Evolutionary conservation across 2,113 vertebrate genomes (phyloP), one percentile per base, ranked within the genome.

Genomic region (Petroica traversi): DNA sequence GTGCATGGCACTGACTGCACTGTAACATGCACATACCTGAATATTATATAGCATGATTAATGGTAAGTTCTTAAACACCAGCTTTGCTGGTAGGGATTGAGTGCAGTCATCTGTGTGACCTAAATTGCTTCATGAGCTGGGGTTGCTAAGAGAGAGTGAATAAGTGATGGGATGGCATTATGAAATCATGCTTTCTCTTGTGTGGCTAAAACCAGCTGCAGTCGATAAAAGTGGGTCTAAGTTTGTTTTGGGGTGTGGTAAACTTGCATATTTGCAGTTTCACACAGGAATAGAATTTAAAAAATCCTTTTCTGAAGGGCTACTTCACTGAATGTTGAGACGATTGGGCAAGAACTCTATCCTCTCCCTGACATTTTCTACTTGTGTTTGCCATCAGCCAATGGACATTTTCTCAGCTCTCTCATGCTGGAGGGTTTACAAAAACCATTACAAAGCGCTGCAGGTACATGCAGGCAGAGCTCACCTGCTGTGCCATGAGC

Each of bases 171-270:
- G 52, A 61, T 26, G 68, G 36, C n/a, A 91, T 92, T 88, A 88
- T n/a, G 80, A 96, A 97, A 95, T 54, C 40, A 31, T 61, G 81
- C 80, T 89, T 93, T 93, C 68, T 85, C 54, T 69, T 59, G 66
- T 85, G 54, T 24, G 72, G 43, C 74, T 68, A 52, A 76, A 93
- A 54, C 46, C 1, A 15, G 46, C 41, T 86, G 49, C 46, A 91
- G 40, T 25, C 49, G 78, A 38, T 20, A 52, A 49, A 72, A 36
- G 19, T 26, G 45, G 45, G 43, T 80, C 18, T 46, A 22, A 54
- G 52, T 89, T 92, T 94, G 78, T 75, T 72, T 45, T 68, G 45
- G 29, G 78, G 23, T 85, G 85, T 64, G 88, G 78, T 67, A 49
- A 79, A 54, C 49, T 58, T 33, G 3, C 34, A 8, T 63, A 40